Base-by-base conservation (phyloP, 2,113 vertebrate genomes). In the Carettochelys insculpta region DNA sequence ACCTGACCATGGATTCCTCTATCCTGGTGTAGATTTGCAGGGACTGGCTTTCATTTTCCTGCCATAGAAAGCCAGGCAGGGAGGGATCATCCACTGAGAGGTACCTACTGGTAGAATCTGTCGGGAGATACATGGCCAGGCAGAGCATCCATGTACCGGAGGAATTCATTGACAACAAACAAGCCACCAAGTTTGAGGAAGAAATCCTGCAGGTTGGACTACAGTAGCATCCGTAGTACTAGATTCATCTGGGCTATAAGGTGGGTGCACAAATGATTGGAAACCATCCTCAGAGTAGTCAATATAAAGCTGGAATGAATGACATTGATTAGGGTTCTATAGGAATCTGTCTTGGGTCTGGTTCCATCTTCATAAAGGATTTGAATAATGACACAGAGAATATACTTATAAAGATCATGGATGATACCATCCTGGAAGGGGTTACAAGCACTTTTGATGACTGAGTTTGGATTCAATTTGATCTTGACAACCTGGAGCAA, bases 271-370 rank as follows among this genome's bases (percentile, higher is more conserved):
- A 38, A 38, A 17, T 22, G 34, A 17, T 22, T 22, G 61, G n/a
- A 68, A 68, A 68, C 2, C 61, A 4, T 38, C 19, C 61, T 38
- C 61, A 11, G 34, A 65, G n/a, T 38, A 38, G 19, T 68, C n/a
- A n/a, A n/a, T n/a, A n/a, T n/a, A n/a, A n/a, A n/a, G n/a, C n/a
- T n/a, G n/a, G n/a, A n/a, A n/a, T n/a, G n/a, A n/a, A n/a, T n/a
- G n/a, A n/a, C n/a, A 38, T n/a, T 20, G 4, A 20, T 34, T n/a
- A 19, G n/a, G 2, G 19, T 22, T n/a, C 4, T 4, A 19, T n/a
- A 22, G n/a, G n/a, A 31, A 38, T 38, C 61, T 11, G n/a, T 11
- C 61, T n/a, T 38, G 19, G 8, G n/a, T 38, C 61, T 38, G 61
- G n/a, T 68, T 38, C 61, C 34, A 17, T 65, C 34, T 38, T 38